Base-by-base conservation (phyloP, 2,113 vertebrate genomes). In the Tragelaphus buxtoni region DNA sequence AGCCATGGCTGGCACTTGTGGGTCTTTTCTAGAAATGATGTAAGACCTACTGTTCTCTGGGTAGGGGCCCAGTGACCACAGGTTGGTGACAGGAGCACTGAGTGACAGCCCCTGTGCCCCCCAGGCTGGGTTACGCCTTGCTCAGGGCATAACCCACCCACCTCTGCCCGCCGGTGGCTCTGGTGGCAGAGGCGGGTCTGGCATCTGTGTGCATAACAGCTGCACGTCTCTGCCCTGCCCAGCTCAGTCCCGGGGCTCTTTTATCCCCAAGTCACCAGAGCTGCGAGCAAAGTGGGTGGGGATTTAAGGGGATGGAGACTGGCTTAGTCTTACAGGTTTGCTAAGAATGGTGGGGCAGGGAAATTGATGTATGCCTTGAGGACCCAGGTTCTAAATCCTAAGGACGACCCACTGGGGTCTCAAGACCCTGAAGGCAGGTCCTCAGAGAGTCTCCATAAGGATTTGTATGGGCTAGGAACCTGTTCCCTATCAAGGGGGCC, bases 221-320 rank as follows among this genome's bases (percentile, higher is more conserved):
- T 1, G 2, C 5, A 1, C 2, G 1, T 4, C 26, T 42, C 20
- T 2, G 18, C 45, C 26, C 30, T 49, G 22, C 1, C 16, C 10
- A 17, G 84, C 4, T 47, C 9, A 5, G 20, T n/a, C 55, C 1
- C 5, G 35, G 63, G 5, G 16, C 7, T 35, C 1, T 63, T 45
- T n/a, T 42, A 35, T 32, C 14, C 47, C 17, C 0, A 2, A 30
- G 35, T 49, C 9, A 12, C 11, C 0, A 1, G 32, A 56, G 24
- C 47, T 56, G 49, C 83, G 39, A 49, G 20, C 51, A 49, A 2
- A 45, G 4, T 22, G 6, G 18, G n/a, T 39, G 18, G n/a, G 65
- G 18, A 35, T 69, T 39, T 39, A 35, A 39, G 22, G 8, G 60
- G 80, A 7, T 1, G 0, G 24, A 14, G 26, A 86, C 24, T 58